phyloP scores from a whole-genome alignment of 2,888 invertebrate species.

The Hecatera dysodea region DNA sequence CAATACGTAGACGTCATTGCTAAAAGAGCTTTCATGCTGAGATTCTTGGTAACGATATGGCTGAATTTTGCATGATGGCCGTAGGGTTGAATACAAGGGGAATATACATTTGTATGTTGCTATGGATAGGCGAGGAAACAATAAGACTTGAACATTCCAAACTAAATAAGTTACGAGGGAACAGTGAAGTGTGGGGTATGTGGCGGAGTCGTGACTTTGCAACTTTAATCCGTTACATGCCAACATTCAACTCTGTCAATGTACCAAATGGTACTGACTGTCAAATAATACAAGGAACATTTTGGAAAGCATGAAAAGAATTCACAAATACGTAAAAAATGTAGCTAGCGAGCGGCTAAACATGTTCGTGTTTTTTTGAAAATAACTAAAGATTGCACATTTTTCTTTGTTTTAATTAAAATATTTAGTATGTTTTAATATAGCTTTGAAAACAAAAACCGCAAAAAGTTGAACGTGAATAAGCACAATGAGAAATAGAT shows the following conservation, averaged over 20 bases:
- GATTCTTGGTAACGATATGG: constrained; percentile 16
- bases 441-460: background rate
- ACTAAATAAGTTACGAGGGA: constrained; percentile 22
- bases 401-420: background rate
- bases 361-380: background rate
- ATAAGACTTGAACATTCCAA: constrained; percentile 18
- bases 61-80: constrained; percentile 5
- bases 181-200: background rate
- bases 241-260: constrained; percentile 14
- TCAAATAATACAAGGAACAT: background rate
- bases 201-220: constrained; percentile 34
- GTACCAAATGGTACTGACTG: background rate
- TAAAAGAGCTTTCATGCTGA: constrained; percentile 24
- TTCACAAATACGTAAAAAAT: too few species aligned
- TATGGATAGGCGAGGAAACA: constrained; percentile 34
- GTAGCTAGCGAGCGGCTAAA: background rate
- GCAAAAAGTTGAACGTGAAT: constrained; percentile 13
- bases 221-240: constrained; percentile 28
- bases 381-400: background rate
- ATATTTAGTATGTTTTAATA: background rate
- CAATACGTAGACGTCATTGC: constrained; percentile 11
- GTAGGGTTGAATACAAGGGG: background rate
- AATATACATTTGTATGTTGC: background rate
- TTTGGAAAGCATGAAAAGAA: constrained; percentile 3
- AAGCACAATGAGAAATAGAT: constrained; percentile 34